phyloP scores from a whole-genome alignment of 1,140 invertebrate genomes.

The Heliothis virescens region DNA sequence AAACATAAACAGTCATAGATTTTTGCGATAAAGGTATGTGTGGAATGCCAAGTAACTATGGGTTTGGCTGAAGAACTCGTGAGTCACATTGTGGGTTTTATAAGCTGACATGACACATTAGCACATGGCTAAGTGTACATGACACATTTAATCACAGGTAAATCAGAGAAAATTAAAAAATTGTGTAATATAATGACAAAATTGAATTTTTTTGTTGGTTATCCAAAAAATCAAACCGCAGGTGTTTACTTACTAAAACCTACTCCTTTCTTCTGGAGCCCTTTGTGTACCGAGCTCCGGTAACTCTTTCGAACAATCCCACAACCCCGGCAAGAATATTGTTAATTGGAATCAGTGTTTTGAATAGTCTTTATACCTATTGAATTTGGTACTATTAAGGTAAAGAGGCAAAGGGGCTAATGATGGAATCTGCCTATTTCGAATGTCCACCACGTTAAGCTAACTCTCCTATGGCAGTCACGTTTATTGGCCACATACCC shows the following conservation, averaged over 20 bases:
- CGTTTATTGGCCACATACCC: not conserved
- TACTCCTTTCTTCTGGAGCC: too few species aligned
- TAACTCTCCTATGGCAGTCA: not conserved
- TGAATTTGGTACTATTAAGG: not conserved
- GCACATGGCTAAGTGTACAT: not conserved
- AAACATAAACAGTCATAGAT: not conserved
- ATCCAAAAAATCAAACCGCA: too few species aligned
- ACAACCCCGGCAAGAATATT: too few species aligned
- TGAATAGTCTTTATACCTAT: too few species aligned
- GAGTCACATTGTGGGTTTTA: conserved; percentile 7
- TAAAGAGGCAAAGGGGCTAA: not conserved
- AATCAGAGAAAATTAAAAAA: too few species aligned
- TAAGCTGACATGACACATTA: not conserved
- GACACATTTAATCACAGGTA: too few species aligned
- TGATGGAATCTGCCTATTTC: not conserved
- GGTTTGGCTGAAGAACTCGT: not conserved
- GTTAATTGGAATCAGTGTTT: too few species aligned
- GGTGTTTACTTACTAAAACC: too few species aligned
- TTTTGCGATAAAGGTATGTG: conserved; percentile 4
- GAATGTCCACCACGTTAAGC: not conserved
- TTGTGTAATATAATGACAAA: too few species aligned
- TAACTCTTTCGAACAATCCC: too few species aligned
- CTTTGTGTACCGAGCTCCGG: too few species aligned
- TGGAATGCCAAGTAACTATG: not conserved
- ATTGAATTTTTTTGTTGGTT: too few species aligned